These are phyloP conservation scores for Tapirus indicus DNA, from an alignment of 2,797 vertebrate genomes.

Conservation along the genomic window DNA sequence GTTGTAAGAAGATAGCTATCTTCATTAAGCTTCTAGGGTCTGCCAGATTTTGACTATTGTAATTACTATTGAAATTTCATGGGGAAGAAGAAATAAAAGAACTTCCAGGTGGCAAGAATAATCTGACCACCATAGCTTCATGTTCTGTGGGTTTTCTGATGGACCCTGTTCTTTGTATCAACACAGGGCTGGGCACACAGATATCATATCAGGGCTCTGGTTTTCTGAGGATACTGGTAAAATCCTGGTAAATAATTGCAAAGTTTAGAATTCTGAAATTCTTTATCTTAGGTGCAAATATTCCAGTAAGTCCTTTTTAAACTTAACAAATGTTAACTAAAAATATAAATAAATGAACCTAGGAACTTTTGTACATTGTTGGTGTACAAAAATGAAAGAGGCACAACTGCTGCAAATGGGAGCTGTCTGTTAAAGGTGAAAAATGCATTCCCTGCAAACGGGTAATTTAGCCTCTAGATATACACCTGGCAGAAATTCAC, in stretches of 20 bases:
- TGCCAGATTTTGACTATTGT: not conserved
- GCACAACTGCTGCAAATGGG: not conserved
- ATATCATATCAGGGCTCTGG: not conserved
- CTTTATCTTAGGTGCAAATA: not conserved
- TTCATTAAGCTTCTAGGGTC: not conserved
- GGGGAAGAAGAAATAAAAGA: not conserved
- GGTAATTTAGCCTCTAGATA: not conserved
- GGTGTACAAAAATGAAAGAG: not conserved
- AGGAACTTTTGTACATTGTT: not conserved
- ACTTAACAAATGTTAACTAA: not conserved
- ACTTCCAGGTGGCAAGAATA: not conserved
- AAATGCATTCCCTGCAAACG: not conserved
- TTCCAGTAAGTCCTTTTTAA: not conserved
- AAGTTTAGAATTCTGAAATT: constrained; percentile 6
- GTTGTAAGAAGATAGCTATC: not conserved
- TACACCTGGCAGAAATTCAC: not conserved
- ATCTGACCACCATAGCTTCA: not conserved
- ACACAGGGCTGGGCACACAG: fast-evolving
- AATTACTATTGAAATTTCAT: not conserved
- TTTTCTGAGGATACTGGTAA: not conserved
- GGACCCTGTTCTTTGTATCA: not conserved
- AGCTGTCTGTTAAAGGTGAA: not conserved
- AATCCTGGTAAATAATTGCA: not conserved
- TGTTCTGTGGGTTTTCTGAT: not conserved
- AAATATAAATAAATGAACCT: not conserved